Conservation (phyloP, 2,797 vertebrate genomes). For the Thaleichthys pacificus region DNA sequence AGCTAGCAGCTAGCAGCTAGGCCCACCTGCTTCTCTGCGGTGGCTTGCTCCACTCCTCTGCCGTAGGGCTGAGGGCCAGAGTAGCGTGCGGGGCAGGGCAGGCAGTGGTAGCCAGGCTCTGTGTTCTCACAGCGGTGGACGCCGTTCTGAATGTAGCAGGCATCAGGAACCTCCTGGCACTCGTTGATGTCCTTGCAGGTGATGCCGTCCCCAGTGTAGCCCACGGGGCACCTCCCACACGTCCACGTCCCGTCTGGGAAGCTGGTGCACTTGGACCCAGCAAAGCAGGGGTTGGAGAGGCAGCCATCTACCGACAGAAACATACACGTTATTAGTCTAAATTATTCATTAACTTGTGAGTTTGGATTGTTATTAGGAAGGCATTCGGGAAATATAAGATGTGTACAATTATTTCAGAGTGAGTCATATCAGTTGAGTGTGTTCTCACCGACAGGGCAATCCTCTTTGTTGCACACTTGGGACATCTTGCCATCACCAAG, state of each 20-base stretch:
- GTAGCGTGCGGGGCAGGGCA: constrained; percentile 90
- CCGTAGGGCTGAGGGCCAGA: constrained; percentile 91
- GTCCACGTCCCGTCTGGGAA: constrained; percentile 92
- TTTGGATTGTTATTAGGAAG: neutral
- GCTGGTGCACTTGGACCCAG: constrained; percentile 85
- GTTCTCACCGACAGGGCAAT: constrained; percentile 89
- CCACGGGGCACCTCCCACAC: constrained; percentile 89
- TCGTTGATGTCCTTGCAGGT: constrained; percentile 91
- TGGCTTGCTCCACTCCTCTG: constrained; percentile 85
- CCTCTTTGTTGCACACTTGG: constrained; percentile 90
- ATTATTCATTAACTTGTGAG: neutral
- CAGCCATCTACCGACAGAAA: constrained; percentile 85
- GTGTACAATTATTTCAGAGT: neutral
- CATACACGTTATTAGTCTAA: neutral
- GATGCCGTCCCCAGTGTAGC: constrained; percentile 89
- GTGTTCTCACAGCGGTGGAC: constrained; percentile 94
- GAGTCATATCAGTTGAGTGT: neutral
- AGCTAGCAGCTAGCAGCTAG: constrained; percentile 4
- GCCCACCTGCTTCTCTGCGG: constrained; percentile 90
- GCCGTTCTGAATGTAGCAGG: constrained; percentile 87
- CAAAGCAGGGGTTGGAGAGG: constrained; percentile 95
- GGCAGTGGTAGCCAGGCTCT: constrained; percentile 94
- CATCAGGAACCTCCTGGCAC: constrained; percentile 92
- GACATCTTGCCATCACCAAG: constrained; percentile 79
- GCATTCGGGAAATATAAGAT: too few relatives aligned